Percentiles rank a stretch among this genome's conserved stretches.
Evolutionary conservation across 2,888 invertebrate species (phyloP).

Genomic region (Leptinotarsa juncta): DNA sequence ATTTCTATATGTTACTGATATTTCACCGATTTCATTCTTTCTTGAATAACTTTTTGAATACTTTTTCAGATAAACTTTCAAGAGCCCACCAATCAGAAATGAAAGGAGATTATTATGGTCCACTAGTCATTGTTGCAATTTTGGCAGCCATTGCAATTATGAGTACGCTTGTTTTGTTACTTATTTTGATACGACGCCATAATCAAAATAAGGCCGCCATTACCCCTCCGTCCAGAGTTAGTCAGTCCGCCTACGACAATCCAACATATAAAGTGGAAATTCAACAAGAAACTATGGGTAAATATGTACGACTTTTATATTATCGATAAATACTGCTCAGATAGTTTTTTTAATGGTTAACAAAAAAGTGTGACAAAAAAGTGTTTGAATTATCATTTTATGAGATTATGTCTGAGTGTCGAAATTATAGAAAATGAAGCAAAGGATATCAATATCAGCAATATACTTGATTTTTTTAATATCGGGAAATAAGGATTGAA

Average conservation of each 20-base stretch:
- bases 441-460: too few relatives aligned
- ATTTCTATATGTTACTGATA: too few relatives aligned
- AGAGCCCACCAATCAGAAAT: conserved; percentile 69
- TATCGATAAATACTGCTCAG: neutral
- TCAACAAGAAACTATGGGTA: conserved; percentile 93
- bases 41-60: too few relatives aligned
- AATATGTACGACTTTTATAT: conserved; percentile 48
- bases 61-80: conserved; percentile 60
- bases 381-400: too few relatives aligned
- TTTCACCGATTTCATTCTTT: too few relatives aligned
- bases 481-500: too few relatives aligned
- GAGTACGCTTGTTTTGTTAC: conserved; percentile 81
- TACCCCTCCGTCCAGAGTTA: conserved; percentile 77
- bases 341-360: too few relatives aligned
- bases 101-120: conserved; percentile 86
- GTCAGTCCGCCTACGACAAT: conserved; percentile 91
- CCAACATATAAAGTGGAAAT: conserved; percentile 94
- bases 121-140: conserved; percentile 88
- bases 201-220: conserved; percentile 81
- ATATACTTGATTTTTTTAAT: too few relatives aligned
- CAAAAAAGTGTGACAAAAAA: too few relatives aligned
- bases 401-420: too few relatives aligned
- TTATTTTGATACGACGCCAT: conserved; percentile 82
- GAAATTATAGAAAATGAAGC: too few relatives aligned
- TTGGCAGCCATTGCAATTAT: conserved; percentile 87